Conservation (phyloP, 2,797 vertebrate species). For the Parotocinclus haroldoi region DNA sequence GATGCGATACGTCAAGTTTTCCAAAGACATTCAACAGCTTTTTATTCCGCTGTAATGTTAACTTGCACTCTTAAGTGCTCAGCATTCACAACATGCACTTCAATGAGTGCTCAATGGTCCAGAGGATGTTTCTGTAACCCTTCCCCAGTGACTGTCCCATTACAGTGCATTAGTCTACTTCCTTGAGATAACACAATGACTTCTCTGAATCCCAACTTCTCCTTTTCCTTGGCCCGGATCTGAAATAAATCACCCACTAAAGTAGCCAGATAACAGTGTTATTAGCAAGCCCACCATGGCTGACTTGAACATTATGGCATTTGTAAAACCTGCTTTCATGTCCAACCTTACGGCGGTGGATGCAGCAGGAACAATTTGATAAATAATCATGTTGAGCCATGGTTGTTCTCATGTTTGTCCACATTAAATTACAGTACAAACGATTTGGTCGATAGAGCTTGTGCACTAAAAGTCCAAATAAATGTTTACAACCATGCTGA, state of each 20-base stretch:
- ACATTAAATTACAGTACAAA: background rate
- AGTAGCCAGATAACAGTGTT: constrained; percentile 20
- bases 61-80: too few relatives aligned
- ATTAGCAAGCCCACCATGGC: constrained; percentile 21
- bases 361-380: too few relatives aligned
- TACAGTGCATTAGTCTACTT: constrained; percentile 25
- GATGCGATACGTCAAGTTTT: too few relatives aligned
- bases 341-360: too few relatives aligned
- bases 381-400: background rate
- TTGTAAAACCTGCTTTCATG: too few relatives aligned
- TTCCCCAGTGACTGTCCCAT: constrained; percentile 14
- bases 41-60: too few relatives aligned
- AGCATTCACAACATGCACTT: background rate
- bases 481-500: constrained; percentile 36
- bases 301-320: background rate
- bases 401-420: background rate
- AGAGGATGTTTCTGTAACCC: constrained; percentile 16
- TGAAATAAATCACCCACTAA: constrained; percentile 1
- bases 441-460: background rate
- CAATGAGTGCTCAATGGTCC: background rate
- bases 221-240: constrained; percentile 39
- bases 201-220: constrained; percentile 7
- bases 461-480: background rate
- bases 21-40: too few relatives aligned
- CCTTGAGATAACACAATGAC: constrained; percentile 40